Conservation (phyloP, 2,797 vertebrate species). For the Neosilurus hyrtlii region DNA sequence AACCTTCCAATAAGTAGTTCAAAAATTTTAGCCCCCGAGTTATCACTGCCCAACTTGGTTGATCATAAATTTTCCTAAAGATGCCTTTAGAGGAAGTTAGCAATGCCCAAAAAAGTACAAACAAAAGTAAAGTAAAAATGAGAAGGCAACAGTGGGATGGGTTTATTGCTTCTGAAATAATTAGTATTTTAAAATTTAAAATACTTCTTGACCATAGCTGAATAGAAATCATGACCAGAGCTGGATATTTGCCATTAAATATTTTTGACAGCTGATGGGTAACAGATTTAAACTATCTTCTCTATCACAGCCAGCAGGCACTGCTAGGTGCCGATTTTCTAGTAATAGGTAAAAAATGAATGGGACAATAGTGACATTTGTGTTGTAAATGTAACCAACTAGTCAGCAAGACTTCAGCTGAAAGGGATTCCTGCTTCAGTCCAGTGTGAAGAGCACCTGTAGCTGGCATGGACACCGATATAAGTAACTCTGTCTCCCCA, state of each 20-base stretch:
- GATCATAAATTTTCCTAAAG: not conserved
- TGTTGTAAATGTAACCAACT: not conserved
- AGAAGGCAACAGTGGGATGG: not conserved
- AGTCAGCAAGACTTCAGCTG: not conserved
- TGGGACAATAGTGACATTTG: not conserved
- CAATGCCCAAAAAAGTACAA: not conserved
- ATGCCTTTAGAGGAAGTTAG: not conserved
- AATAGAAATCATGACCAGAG: not conserved
- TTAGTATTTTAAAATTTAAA: too few species aligned
- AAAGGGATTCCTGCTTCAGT: not conserved
- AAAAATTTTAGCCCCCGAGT: not conserved
- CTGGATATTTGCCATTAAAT: not conserved
- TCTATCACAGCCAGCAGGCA: not conserved
- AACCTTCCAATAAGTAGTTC: not conserved
- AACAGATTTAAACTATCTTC: not conserved
- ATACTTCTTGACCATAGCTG: not conserved
- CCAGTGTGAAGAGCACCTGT: not conserved
- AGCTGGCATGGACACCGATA: not conserved
- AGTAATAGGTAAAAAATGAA: not conserved
- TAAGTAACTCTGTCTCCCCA: not conserved
- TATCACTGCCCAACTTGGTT: not conserved
- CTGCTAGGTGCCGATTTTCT: not conserved
- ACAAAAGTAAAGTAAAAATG: not conserved
- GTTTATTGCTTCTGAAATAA: not conserved
- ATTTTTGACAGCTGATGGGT: not conserved